phyloP scores from a whole-genome alignment of 2,888 invertebrate species.

The Cosmia pyralina region DNA sequence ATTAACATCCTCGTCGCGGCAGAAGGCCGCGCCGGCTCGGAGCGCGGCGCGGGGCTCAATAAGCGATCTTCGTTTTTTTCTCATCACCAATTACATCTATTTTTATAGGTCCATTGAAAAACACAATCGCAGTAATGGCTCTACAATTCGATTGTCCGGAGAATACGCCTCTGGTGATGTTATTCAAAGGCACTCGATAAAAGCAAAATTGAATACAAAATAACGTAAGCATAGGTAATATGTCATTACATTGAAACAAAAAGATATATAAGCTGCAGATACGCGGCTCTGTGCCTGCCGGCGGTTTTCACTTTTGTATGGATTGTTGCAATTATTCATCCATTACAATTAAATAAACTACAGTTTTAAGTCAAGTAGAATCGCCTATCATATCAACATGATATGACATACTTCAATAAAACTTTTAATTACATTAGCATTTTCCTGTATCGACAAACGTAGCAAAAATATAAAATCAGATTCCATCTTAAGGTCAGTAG shows the following conservation, averaged over 20 bases:
- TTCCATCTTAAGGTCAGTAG: not conserved
- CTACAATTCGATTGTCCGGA: conserved; percentile 79
- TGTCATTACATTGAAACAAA: conserved; percentile 63
- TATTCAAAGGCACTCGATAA: conserved; percentile 74
- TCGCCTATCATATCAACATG: not conserved
- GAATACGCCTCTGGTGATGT: conserved; percentile 74
- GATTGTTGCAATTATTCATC: conserved; percentile 33
- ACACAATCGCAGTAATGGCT: conserved; percentile 81
- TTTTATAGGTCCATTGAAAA: conserved; percentile 83
- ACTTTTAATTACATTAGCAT: not conserved
- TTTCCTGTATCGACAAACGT: conserved; percentile 7
- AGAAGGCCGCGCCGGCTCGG: conserved; percentile 55
- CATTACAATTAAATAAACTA: conserved; percentile 16
- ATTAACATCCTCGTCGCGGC: conserved; percentile 71
- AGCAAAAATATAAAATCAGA: conserved; percentile 1
- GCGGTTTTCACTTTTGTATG: conserved; percentile 52
- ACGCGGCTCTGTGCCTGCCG: conserved; percentile 39
- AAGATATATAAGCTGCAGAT: conserved; percentile 56
- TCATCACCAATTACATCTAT: conserved; percentile 83
- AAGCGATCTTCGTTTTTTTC: conserved; percentile 81
- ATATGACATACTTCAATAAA: conserved; percentile 5
- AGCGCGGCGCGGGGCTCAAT: conserved; percentile 72
- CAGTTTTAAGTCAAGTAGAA: not conserved
- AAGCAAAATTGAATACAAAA: conserved; percentile 73
- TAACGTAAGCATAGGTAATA: conserved; percentile 64